A percentile compares a stretch with the other conserved stretches of the same genome.
phyloP scores from a whole-genome alignment of 2,113 vertebrate genomes.

The Speoplatyrhinus poulsoni region DNA sequence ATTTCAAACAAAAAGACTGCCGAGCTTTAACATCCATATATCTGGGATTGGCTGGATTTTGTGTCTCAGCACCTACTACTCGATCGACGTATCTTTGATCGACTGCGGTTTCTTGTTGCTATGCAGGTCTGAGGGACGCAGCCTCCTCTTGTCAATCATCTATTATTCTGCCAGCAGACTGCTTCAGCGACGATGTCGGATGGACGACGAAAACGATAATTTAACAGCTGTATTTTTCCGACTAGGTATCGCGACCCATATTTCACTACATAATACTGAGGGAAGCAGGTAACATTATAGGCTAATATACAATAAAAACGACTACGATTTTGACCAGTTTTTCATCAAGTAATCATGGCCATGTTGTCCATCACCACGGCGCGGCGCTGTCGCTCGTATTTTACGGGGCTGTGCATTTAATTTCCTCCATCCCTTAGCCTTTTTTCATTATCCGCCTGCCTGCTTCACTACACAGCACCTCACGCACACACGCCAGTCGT shows the following conservation, averaged over 20 bases:
- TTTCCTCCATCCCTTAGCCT: constrained; percentile 1
- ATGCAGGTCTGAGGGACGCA: constrained; percentile 69
- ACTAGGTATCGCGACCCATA: no score
- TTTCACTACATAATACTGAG: no score
- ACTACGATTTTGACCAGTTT: no score
- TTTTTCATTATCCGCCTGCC: constrained; percentile 42
- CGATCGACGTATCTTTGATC: constrained; percentile 68
- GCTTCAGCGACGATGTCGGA: background rate
- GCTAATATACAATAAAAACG: no score
- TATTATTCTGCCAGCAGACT: constrained; percentile 3
- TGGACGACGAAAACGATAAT: background rate
- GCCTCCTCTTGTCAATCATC: constrained; percentile 12
- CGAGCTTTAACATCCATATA: constrained; percentile 8
- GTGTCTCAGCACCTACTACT: background rate
- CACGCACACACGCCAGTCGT: constrained; percentile 40
- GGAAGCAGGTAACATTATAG: no score
- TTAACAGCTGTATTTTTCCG: no score
- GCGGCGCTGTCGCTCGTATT: constrained; percentile 42
- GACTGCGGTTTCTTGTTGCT: constrained; percentile 78
- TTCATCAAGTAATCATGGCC: background rate
- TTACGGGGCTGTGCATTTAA: constrained; percentile 45
- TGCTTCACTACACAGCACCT: constrained; percentile 42
- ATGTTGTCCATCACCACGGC: constrained; percentile 20
- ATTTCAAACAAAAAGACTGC: background rate
- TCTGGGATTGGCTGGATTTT: constrained; percentile 37